Evolutionary conservation across 35 echinoderm and acorn worm species (phyloP).

Genomic region (Chiridota heheva): DNA sequence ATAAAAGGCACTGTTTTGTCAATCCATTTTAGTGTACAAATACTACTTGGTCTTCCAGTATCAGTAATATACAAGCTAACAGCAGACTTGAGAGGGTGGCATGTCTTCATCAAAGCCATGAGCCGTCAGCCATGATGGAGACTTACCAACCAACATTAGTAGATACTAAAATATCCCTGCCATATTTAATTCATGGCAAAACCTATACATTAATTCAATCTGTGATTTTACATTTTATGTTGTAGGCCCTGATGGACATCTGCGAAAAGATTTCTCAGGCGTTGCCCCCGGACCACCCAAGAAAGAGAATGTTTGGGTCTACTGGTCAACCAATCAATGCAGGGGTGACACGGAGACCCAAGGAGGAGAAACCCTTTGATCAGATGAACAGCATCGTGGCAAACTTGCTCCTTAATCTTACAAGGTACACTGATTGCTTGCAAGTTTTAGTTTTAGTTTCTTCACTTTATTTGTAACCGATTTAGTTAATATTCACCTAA

Average conservation of each 20-base stretch:
- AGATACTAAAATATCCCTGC: too few species aligned
- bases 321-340: constrained; percentile 4
- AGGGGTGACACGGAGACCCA: neutral
- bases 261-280: constrained; percentile 82
- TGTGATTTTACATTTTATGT: neutral
- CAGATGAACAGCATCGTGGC: constrained; percentile 96
- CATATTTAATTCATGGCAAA: neutral
- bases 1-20: too few species aligned
- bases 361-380: constrained; percentile 97
- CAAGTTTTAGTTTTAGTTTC: neutral
- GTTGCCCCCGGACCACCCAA: constrained; percentile 41
- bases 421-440: too few species aligned
- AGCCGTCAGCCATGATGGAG: too few species aligned
- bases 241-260: constrained; percentile 80
- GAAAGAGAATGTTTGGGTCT: constrained; percentile 52
- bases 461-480: too few species aligned
- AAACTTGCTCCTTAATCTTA: constrained; percentile 93
- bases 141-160: too few species aligned
- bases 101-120: too few species aligned
- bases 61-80: too few species aligned
- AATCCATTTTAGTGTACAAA: too few species aligned
- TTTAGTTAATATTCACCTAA: too few species aligned
- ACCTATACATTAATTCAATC: neutral
- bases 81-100: too few species aligned
- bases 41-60: too few species aligned